These are phyloP conservation scores for Serranus cabrilla DNA, from an alignment of 2,797 vertebrate species.

Conservation along the genomic window DNA sequence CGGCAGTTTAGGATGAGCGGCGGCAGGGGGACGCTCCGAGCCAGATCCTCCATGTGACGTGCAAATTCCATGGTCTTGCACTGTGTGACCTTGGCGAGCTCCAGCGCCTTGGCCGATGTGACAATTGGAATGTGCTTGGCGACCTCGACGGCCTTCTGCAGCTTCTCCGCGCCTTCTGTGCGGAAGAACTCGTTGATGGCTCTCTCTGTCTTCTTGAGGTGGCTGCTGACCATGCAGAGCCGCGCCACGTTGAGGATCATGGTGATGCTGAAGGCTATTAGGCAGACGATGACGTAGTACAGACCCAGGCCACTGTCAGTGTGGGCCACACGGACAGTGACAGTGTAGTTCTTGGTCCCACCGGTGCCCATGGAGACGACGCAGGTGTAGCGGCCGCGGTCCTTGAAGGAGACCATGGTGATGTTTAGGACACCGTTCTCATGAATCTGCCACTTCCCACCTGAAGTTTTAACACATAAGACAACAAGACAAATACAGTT, in stretches of 20 bases:
- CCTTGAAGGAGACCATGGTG: conserved; percentile 89
- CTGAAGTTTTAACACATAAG: conserved; percentile 68
- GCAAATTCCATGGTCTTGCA: conserved; percentile 97
- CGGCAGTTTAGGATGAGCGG: conserved; percentile 93
- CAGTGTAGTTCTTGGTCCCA: conserved; percentile 83
- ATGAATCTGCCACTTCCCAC: conserved; percentile 87
- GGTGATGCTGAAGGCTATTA: conserved; percentile 92
- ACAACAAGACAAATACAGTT: not conserved
- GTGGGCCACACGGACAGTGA: conserved; percentile 92
- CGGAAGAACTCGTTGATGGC: conserved; percentile 98
- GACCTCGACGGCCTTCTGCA: conserved; percentile 96
- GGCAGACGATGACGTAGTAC: conserved; percentile 93
- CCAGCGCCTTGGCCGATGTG: conserved; percentile 93
- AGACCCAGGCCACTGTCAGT: conserved; percentile 91
- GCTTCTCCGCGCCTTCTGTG: conserved; percentile 94
- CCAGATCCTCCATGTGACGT: conserved; percentile 95
- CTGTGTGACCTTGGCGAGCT: conserved; percentile 96
- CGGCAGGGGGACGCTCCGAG: conserved; percentile 93
- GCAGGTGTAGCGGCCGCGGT: conserved; percentile 94
- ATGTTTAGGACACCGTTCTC: conserved; percentile 90
- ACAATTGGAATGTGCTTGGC: conserved; percentile 96
- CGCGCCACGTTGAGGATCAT: conserved; percentile 92
- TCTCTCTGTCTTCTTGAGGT: conserved; percentile 93
- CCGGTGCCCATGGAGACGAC: conserved; percentile 49
- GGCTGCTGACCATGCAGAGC: conserved; percentile 95